Evolutionary conservation across 35 echinoderm and acorn worm genomes (phyloP).

Genomic region (Acanthaster planci): DNA sequence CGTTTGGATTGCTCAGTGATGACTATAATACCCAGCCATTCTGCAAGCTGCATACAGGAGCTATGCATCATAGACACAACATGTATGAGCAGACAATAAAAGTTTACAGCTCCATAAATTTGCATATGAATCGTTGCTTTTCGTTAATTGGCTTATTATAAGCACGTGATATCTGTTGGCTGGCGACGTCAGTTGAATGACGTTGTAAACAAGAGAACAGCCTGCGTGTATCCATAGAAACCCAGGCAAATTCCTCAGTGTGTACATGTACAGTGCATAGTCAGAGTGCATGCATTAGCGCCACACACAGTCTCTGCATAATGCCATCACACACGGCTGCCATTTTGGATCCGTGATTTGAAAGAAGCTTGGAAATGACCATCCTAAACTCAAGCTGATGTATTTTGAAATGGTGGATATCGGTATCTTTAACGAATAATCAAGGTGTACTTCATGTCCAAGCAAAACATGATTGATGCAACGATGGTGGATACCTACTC

Average conservation of each 20-base stretch:
- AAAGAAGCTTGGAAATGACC: neutral
- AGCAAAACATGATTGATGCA: slow-evolving; percentile 61
- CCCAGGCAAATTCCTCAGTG: slow-evolving; percentile 73
- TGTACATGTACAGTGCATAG: too few species aligned
- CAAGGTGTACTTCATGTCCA: slow-evolving; percentile 21
- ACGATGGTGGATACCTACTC: slow-evolving; percentile 90
- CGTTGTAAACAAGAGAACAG: slow-evolving; percentile 77
- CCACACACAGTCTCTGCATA: neutral
- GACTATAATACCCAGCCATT: too few species aligned
- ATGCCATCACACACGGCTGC: slow-evolving; percentile 33
- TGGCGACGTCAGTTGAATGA: slow-evolving; percentile 62
- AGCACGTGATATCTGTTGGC: slow-evolving; percentile 60
- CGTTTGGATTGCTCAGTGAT: too few species aligned
- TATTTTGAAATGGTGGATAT: slow-evolving; percentile 12
- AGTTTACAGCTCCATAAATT: neutral
- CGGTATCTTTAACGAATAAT: slow-evolving; percentile 11
- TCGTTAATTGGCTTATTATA: slow-evolving; percentile 51
- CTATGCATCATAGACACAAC: too few species aligned
- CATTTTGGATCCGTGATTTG: slow-evolving; percentile 59
- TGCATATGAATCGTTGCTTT: neutral
- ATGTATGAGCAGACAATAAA: too few species aligned
- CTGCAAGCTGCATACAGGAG: too few species aligned
- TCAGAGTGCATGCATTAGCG: slow-evolving; percentile 6
- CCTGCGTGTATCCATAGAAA: slow-evolving; percentile 61
- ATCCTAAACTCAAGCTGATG: slow-evolving; percentile 15